These are phyloP conservation scores for Cantharis rustica DNA, from an alignment of 2,888 invertebrate genomes.

Conservation along the genomic window DNA sequence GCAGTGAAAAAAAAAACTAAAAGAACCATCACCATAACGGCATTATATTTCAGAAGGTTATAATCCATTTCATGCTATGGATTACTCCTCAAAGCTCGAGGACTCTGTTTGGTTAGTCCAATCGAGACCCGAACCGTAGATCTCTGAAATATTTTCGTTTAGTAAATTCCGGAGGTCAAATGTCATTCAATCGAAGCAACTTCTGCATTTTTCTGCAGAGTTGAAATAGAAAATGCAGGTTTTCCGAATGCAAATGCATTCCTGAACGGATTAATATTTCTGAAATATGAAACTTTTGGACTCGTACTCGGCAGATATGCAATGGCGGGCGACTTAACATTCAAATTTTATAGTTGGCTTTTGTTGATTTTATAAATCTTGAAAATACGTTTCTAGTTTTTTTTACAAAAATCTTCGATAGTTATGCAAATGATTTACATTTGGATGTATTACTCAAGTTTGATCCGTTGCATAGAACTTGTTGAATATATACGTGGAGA, in stretches of 20 bases:
- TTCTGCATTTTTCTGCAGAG: not conserved
- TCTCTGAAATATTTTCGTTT: not conserved
- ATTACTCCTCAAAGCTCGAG: too few species aligned
- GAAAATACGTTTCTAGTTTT: not conserved
- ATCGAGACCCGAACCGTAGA: not conserved
- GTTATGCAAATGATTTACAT: not conserved
- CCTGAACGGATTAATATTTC: not conserved
- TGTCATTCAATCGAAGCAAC: not conserved
- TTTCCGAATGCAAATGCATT: not conserved
- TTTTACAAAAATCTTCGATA: not conserved
- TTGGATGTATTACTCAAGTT: not conserved
- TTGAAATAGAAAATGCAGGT: not conserved
- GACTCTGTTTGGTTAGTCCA: too few species aligned
- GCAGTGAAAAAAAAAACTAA: not conserved
- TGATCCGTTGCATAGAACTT: not conserved
- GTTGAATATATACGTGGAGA: not conserved
- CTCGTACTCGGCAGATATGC: not conserved
- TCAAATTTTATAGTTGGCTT: not conserved
- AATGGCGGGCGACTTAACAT: not conserved
- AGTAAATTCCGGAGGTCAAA: not conserved
- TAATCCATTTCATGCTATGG: too few species aligned
- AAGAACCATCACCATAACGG: not conserved
- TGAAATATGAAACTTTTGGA: not conserved
- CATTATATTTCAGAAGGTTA: too few species aligned
- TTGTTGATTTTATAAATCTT: not conserved